phyloP scores from a whole-genome alignment of 2,113 vertebrate species.

The Leptocoma aspasia region DNA sequence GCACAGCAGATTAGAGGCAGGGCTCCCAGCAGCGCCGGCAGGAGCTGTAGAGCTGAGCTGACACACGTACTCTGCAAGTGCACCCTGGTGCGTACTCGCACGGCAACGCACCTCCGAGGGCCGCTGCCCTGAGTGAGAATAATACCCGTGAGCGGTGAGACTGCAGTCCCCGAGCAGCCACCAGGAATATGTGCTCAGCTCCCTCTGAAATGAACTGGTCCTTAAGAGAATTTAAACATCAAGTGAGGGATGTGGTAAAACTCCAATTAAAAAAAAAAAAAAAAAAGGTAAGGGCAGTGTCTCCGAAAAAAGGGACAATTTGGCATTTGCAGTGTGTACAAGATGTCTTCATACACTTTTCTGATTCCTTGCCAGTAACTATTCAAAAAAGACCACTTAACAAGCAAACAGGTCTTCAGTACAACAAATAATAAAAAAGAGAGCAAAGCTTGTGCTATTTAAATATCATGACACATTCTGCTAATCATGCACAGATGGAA shows the following conservation, averaged over 20 bases:
- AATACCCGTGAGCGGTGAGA: accelerated
- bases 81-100: accelerated
- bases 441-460: slow-evolving; percentile 75
- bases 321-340: slow-evolving; percentile 39
- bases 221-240: neutral
- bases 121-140: accelerated
- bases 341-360: slow-evolving; percentile 63
- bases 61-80: neutral
- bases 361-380: slow-evolving; percentile 49
- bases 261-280: neutral
- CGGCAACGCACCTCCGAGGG: neutral
- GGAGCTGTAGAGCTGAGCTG: neutral
- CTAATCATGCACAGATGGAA: slow-evolving; percentile 76
- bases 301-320: slow-evolving; percentile 30
- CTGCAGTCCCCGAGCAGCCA: neutral
- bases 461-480: slow-evolving; percentile 75
- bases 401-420: slow-evolving; percentile 62
- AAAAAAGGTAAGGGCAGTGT: neutral
- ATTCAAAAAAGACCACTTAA: slow-evolving; percentile 61
- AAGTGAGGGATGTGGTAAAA: neutral
- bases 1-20: neutral
- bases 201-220: neutral
- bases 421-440: slow-evolving; percentile 70
- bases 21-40: neutral
- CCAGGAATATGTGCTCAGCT: accelerated